Base-by-base conservation (phyloP, 2,888 invertebrate species). In the Pteria penguin region DNA sequence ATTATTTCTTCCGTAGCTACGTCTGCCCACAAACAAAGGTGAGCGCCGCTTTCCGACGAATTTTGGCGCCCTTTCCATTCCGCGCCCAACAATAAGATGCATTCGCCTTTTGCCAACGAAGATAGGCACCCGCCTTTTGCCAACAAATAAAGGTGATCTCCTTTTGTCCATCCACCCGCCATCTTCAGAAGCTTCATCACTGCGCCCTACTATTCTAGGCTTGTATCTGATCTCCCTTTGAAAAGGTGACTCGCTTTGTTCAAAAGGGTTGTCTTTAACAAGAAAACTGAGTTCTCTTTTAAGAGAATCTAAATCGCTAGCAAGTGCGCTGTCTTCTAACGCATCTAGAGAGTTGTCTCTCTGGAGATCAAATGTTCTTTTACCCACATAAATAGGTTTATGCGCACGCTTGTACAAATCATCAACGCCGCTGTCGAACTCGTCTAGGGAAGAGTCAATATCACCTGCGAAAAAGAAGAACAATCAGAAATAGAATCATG, bases 121-220 rank as follows among this genome's bases (percentile, higher is more conserved):
- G 72, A 79, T 68, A 26, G 84, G 86, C 18, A 72, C 67, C 27
- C 80, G 74, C 65, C 82, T 74, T 67, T 82, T 84, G 5, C 84
- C 86, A 45, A 84, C 79, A 58, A 85, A 83, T 36, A 77, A 67
- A 3, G 83, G 85, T 0, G 27, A 58, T 45, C 76, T 76, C 52
- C 81, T 61, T 45, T 82, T 81, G 14, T 80, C 84, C 18, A 82
- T 73, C 58, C 24, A 24, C 26, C 26, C 58, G n/a, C 26, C 58
- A 58, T 45, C 45, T 18, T 14, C 18, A 18, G 45, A 18, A 45
- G 8, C 18, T 45, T 45, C 45, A 18, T 45, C 45, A 45, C 79
- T 81, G 26, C 72, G 80, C 24, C 84, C 84, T 29, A 82, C 78
- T 62, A 84, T 82, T 65, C 81, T 81, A 2, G 81, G 82, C 8